phyloP scores from a whole-genome alignment of 2,797 vertebrate species.

The Hydrocynus forskahlii region DNA sequence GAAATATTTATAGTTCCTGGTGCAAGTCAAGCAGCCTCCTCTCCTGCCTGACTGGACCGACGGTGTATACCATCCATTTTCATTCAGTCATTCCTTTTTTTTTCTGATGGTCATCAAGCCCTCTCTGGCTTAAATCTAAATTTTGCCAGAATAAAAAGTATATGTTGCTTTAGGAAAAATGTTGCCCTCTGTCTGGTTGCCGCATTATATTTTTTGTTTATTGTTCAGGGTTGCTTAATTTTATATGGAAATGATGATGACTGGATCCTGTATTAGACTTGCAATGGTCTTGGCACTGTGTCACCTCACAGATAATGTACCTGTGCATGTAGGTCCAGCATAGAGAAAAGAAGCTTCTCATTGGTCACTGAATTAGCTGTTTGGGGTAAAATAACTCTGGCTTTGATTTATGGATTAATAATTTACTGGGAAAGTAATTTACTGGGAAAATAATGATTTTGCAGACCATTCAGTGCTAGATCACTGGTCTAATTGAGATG shows the following conservation, averaged over 20 bases:
- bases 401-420: constrained; percentile 46
- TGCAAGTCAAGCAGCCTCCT: no score
- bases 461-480: not conserved
- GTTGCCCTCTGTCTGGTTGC: no score
- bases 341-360: constrained; percentile 53
- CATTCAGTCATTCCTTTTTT: no score
- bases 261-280: constrained; percentile 49
- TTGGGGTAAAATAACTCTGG: constrained; percentile 38
- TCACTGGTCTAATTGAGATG: not conserved
- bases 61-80: no score
- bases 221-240: not conserved
- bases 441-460: not conserved
- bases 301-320: constrained; percentile 51
- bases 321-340: constrained; percentile 55
- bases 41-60: no score
- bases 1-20: no score
- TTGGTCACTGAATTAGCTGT: constrained; percentile 48
- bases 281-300: constrained; percentile 51
- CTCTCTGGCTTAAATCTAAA: no score
- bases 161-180: no score
- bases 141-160: no score
- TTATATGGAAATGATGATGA: not conserved
- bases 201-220: not conserved
- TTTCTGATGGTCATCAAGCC: no score
- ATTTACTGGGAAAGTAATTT: constrained; percentile 34